Evolutionary conservation across 2,113 vertebrate genomes (phyloP).

Genomic region (Orthochromis malagaraziensis): DNA sequence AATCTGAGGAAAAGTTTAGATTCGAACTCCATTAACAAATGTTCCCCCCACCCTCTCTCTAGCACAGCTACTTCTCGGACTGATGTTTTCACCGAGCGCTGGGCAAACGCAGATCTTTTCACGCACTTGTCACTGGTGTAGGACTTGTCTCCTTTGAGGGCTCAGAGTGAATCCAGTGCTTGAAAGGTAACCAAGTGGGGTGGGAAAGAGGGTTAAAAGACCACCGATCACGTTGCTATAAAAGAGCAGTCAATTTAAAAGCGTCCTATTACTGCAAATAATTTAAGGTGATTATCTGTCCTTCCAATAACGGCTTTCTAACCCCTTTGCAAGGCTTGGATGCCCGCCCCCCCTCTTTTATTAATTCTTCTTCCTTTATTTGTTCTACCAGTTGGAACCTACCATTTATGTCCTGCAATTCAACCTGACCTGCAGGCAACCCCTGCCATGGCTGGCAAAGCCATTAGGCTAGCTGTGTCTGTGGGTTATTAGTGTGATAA

Average conservation of each 20-base stretch:
- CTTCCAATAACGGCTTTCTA: constrained; percentile 51
- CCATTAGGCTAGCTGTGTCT: constrained; percentile 64
- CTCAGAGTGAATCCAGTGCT: constrained; percentile 15
- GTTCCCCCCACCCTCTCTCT: neutral
- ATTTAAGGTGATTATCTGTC: constrained; percentile 60
- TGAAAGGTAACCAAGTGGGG: constrained; percentile 7
- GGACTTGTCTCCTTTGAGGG: constrained; percentile 44
- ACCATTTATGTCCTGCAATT: constrained; percentile 70
- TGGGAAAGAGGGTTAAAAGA: constrained; percentile 55
- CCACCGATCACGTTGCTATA: constrained; percentile 32
- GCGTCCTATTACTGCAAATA: constrained; percentile 57
- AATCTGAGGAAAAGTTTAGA: constrained; percentile 37
- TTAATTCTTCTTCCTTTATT: constrained; percentile 47
- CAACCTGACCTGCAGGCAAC: constrained; percentile 71
- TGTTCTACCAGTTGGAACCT: constrained; percentile 57
- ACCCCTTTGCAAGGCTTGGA: constrained; percentile 46
- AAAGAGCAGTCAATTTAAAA: constrained; percentile 51
- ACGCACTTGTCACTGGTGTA: constrained; percentile 44
- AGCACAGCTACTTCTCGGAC: neutral
- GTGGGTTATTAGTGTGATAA: constrained; percentile 68
- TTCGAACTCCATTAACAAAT: constrained; percentile 36
- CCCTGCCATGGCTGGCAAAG: constrained; percentile 59
- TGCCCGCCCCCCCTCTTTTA: neutral
- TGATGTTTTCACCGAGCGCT: constrained; percentile 7
- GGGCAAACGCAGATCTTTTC: constrained; percentile 29